Conservation (phyloP, 1,140 invertebrate species). For the Ephestia elutella region DNA sequence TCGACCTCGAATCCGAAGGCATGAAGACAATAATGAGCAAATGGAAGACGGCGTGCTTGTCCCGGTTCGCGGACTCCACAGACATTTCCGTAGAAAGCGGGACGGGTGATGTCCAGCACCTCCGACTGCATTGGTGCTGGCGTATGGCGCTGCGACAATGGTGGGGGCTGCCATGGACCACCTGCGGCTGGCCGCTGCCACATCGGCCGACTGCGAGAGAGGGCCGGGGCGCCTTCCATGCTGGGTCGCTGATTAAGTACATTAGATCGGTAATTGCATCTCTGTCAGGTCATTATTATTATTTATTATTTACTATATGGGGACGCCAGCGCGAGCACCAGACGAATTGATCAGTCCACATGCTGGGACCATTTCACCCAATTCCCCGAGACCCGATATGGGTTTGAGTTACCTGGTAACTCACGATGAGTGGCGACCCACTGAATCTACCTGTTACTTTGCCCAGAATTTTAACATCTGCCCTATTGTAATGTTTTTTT, state of each 20-base stretch:
- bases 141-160: conserved; percentile 37
- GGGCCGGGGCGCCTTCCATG: conserved; percentile 46
- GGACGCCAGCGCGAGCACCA: too few species aligned
- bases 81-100: conserved; percentile 20
- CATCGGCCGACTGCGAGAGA: conserved; percentile 16
- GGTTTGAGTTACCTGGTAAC: too few species aligned
- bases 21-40: conserved; percentile 25
- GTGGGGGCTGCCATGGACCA: conserved; percentile 24
- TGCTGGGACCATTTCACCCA: too few species aligned
- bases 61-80: conserved; percentile 19
- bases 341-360: too few species aligned
- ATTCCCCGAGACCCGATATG: too few species aligned
- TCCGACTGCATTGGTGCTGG: conserved; percentile 43
- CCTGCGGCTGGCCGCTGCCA: conserved; percentile 12
- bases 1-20: conserved; percentile 34
- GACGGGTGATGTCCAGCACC: conserved; percentile 19
- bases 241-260: conserved; percentile 59
- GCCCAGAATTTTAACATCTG: too few species aligned
- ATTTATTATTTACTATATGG: too few species aligned
- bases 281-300: neutral
- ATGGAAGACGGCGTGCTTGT: conserved; percentile 33
- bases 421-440: too few species aligned
- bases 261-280: conserved; percentile 41
- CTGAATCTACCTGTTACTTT: too few species aligned
- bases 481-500: too few species aligned